These are phyloP conservation scores for Cephalopholis sonnerati DNA, from an alignment of 2,113 vertebrate species.

Conservation along the genomic window DNA sequence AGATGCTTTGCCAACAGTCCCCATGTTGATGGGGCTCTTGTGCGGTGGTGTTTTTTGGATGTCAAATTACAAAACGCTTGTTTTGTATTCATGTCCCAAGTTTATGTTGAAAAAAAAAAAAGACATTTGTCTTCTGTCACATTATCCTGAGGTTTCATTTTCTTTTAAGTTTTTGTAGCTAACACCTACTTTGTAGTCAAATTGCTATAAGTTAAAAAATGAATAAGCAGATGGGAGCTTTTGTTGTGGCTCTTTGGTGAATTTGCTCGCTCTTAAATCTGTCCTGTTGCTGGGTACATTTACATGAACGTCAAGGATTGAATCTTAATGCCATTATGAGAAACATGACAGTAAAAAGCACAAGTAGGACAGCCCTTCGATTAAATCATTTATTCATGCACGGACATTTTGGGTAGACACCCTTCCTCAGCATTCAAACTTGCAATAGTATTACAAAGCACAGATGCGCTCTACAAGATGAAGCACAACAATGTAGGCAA, in stretches of 20 bases:
- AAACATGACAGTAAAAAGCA: neutral
- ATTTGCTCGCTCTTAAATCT: slow-evolving; percentile 48
- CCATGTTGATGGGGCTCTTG: slow-evolving; percentile 35
- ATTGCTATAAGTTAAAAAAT: slow-evolving; percentile 42
- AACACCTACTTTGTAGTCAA: slow-evolving; percentile 58
- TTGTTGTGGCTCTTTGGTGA: slow-evolving; percentile 48
- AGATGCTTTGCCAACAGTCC: slow-evolving; percentile 12
- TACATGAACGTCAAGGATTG: neutral
- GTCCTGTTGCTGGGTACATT: slow-evolving; percentile 12
- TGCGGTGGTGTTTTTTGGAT: slow-evolving; percentile 52
- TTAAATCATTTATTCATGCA: neutral
- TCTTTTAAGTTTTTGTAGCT: slow-evolving; percentile 59
- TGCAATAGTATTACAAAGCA: neutral
- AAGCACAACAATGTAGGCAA: neutral
- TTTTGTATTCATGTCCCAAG: slow-evolving; percentile 52
- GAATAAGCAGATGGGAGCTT: slow-evolving; percentile 38
- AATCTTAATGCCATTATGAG: slow-evolving; percentile 13
- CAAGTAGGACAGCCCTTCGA: neutral
- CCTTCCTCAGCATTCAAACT: neutral
- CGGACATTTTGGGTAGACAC: neutral
- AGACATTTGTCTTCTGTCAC: slow-evolving; percentile 29
- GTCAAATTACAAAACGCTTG: slow-evolving; percentile 52
- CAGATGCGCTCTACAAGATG: neutral
- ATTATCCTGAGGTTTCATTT: slow-evolving; percentile 49
- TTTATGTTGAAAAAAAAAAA: slow-evolving; percentile 37